phyloP scores from a whole-genome alignment of 2,888 invertebrate species.

The Eristalinus sepulchralis region DNA sequence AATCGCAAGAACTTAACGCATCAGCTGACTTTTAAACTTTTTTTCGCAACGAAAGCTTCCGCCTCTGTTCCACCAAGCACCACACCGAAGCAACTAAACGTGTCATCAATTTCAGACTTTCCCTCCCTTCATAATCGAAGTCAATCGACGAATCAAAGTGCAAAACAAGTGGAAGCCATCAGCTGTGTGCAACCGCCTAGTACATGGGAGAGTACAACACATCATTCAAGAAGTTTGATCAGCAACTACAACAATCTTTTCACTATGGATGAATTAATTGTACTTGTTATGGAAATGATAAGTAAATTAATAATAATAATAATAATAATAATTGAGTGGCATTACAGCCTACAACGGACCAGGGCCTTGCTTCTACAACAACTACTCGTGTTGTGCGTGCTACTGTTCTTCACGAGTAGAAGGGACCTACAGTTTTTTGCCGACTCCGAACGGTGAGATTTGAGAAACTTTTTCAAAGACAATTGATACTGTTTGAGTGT shows the following conservation, averaged over 20 bases:
- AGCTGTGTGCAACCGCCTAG: background rate
- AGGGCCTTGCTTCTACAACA: too few species aligned
- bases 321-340: too few species aligned
- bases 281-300: constrained; percentile 1
- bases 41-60: background rate
- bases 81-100: background rate
- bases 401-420: too few species aligned
- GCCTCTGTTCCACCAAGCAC: too few species aligned
- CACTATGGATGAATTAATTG: background rate
- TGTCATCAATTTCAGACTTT: background rate
- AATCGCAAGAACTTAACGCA: background rate
- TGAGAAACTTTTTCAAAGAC: too few species aligned
- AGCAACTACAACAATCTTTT: constrained; percentile 7
- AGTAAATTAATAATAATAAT: too few species aligned
- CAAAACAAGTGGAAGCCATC: background rate
- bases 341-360: too few species aligned
- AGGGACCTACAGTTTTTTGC: too few species aligned
- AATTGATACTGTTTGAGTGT: too few species aligned
- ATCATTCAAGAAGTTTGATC: background rate
- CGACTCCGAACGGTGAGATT: too few species aligned
- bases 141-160: background rate
- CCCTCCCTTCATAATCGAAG: background rate
- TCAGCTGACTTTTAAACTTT: background rate
- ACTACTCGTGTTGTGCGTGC: too few species aligned
- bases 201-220: background rate